phyloP scores from a whole-genome alignment of 2,888 invertebrate genomes.

The Sericinus montela region DNA sequence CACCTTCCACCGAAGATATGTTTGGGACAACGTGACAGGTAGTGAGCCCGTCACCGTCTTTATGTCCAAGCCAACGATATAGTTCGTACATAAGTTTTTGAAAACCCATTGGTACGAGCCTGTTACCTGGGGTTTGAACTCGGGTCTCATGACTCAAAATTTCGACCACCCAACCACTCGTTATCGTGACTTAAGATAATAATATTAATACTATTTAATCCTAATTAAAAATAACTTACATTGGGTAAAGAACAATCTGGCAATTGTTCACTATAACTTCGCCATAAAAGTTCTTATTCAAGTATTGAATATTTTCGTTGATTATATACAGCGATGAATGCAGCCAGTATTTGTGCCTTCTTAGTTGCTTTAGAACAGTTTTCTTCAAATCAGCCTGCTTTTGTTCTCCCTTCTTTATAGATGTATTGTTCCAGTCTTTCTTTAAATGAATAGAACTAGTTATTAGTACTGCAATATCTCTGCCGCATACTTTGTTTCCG shows the following conservation, averaged over 20 bases:
- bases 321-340: slow-evolving; percentile 80
- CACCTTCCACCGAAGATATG: no score
- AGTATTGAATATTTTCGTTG: slow-evolving; percentile 77
- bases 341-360: slow-evolving; percentile 82
- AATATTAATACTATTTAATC: no score
- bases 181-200: no score
- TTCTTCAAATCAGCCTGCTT: slow-evolving; percentile 21
- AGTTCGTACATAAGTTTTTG: no score
- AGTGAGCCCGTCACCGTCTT: no score
- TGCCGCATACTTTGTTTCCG: slow-evolving; percentile 70
- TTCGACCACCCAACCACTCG: no score
- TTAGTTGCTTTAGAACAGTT: slow-evolving; percentile 47
- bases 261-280: slow-evolving; percentile 80
- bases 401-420: slow-evolving; percentile 6
- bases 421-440: slow-evolving; percentile 14
- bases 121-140: no score
- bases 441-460: slow-evolving; percentile 38
- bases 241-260: slow-evolving; percentile 83
- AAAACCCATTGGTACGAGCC: no score
- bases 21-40: no score
- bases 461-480: slow-evolving; percentile 56
- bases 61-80: no score
- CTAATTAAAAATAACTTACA: slow-evolving; percentile 65
- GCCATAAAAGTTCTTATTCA: slow-evolving; percentile 72
- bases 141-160: no score